Percentiles rank a stretch among this genome's conserved stretches.
phyloP scores from a whole-genome alignment of 2,113 vertebrate species.

The Brevimyrus niger region DNA sequence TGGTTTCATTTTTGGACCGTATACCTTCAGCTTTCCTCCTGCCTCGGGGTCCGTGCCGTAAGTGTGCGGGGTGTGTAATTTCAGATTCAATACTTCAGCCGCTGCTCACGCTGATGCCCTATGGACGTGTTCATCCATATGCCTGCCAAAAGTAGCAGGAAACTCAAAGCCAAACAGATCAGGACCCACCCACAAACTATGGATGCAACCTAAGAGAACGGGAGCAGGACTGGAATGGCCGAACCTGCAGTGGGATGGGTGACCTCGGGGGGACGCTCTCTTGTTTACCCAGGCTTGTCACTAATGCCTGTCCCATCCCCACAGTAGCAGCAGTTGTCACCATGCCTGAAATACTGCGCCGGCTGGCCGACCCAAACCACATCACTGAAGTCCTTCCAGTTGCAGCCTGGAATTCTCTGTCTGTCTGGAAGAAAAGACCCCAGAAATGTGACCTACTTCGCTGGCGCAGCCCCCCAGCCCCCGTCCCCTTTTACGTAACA shows the following conservation, averaged over 20 bases:
- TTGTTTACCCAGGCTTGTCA: neutral
- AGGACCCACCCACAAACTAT: neutral
- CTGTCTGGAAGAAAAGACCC: constrained; percentile 50
- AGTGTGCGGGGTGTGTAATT: constrained; percentile 13
- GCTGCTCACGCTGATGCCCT: constrained; percentile 24
- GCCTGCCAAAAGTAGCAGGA: constrained; percentile 15
- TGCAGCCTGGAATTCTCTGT: constrained; percentile 45
- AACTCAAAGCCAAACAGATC: constrained; percentile 7
- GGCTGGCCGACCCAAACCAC: constrained; percentile 49
- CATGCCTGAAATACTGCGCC: constrained; percentile 54
- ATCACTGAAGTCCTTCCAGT: constrained; percentile 58
- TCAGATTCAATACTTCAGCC: constrained; percentile 34
- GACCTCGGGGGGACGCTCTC: neutral
- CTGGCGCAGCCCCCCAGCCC: constrained; percentile 19
- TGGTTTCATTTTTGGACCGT: constrained; percentile 25
- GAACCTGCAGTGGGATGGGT: neutral
- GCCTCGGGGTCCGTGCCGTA: constrained; percentile 25
- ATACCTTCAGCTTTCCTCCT: constrained; percentile 38
- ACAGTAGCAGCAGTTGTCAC: constrained; percentile 58
- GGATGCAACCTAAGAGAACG: neutral
- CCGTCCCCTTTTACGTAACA: constrained; percentile 21
- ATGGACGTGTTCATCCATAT: constrained; percentile 15
- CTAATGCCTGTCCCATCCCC: constrained; percentile 30
- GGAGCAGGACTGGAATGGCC: neutral
- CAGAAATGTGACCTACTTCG: constrained; percentile 45